phyloP scores from a whole-genome alignment of 2,797 vertebrate species.

The Hypotaenidia philippensis region DNA sequence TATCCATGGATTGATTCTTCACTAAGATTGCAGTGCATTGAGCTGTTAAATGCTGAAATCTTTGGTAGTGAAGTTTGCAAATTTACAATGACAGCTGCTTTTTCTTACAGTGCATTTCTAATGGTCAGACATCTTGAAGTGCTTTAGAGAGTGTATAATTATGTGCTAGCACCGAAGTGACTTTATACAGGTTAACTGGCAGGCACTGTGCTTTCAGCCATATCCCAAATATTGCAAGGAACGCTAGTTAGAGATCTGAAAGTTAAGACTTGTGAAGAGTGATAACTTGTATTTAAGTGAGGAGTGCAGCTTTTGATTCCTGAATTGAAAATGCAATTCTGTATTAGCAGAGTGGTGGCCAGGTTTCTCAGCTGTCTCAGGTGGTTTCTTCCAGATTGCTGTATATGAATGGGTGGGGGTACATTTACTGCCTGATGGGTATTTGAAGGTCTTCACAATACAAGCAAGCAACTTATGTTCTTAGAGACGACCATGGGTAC shows the following conservation, averaged over 20 bases:
- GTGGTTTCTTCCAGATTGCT: neutral
- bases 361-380: neutral
- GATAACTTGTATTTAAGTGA: neutral
- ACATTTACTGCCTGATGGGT: neutral
- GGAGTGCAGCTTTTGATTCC: neutral
- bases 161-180: conserved; percentile 22
- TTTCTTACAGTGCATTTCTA: conserved; percentile 17
- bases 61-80: conserved; percentile 23
- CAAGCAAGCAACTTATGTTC: neutral
- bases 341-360: neutral
- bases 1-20: neutral
- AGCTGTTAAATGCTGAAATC: neutral
- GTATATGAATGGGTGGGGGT: neutral
- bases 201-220: neutral
- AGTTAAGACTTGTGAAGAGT: neutral
- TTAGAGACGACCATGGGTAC: neutral
- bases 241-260: neutral
- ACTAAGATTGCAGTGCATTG: neutral
- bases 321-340: neutral
- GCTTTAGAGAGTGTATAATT: conserved; percentile 25
- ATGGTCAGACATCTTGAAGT: conserved; percentile 30
- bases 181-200: neutral
- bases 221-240: neutral
- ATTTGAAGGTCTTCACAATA: neutral
- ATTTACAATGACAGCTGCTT: conserved; percentile 40